Conservation (phyloP, 1,140 invertebrate genomes). For the Streblospio benedicti region DNA sequence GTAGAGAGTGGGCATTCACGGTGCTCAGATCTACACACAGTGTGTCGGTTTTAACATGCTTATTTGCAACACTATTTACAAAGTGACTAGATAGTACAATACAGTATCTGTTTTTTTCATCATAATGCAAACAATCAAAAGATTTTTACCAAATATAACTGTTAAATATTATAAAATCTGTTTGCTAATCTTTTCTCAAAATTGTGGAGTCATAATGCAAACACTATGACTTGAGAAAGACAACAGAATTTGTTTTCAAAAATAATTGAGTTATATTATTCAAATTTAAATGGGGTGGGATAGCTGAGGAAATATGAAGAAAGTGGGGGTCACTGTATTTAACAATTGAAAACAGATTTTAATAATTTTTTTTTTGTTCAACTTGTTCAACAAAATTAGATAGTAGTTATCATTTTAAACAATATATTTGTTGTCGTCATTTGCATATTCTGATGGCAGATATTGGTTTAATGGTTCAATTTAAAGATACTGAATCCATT, state of each 20-base stretch:
- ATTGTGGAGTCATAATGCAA: neutral
- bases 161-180: slow-evolving; percentile 6
- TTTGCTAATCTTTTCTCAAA: neutral
- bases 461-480: neutral
- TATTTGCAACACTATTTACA: neutral
- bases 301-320: neutral
- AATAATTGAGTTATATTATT: neutral
- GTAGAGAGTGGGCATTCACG: neutral
- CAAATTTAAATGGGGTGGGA: neutral
- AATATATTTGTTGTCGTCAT: slow-evolving; percentile 4
- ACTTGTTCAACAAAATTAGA: neutral
- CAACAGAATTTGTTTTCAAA: neutral
- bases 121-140: neutral
- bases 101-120: neutral
- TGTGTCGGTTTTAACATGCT: neutral
- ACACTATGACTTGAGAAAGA: neutral
- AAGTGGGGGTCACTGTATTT: neutral
- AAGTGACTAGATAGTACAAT: neutral
- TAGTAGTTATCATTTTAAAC: neutral
- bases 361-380: neutral
- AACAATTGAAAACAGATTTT: neutral
- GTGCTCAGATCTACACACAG: neutral
- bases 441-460: neutral
- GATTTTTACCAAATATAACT: neutral
- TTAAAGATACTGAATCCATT: neutral